Conservation (phyloP, 2,113 vertebrate species). For the Egretta garzetta region DNA sequence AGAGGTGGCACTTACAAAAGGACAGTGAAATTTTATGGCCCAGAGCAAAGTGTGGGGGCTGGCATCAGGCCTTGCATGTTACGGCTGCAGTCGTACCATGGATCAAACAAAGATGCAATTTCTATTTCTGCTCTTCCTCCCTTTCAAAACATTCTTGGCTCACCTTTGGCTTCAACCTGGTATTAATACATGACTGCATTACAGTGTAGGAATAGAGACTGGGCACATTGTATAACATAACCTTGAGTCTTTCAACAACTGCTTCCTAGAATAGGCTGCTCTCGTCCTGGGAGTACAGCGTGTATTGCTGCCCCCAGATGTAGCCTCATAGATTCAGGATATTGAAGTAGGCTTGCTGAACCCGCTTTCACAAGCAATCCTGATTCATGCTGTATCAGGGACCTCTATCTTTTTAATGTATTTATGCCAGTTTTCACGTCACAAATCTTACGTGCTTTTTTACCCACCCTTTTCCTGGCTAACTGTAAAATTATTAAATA, state of each 20-base stretch:
- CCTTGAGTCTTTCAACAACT: background rate
- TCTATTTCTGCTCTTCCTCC: background rate
- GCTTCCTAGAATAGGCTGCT: background rate
- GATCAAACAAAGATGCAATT: background rate
- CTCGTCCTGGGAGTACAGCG: rapidly evolving
- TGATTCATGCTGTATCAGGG: background rate
- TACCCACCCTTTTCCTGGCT: background rate
- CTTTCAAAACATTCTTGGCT: background rate
- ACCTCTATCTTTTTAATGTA: background rate
- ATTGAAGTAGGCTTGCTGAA: background rate
- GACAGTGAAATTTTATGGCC: background rate
- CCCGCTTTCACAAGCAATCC: background rate
- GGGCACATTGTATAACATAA: background rate
- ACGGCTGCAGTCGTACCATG: rapidly evolving
- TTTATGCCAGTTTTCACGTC: background rate
- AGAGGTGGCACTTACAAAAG: background rate
- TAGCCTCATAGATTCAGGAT: background rate
- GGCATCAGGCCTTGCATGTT: rapidly evolving
- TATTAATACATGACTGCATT: background rate
- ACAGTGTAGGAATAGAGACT: background rate
- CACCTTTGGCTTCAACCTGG: background rate
- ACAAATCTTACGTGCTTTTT: background rate
- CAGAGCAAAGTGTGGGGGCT: background rate
- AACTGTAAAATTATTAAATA: background rate
- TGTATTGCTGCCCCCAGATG: background rate